Evolutionary conservation across 1,140 invertebrate genomes (phyloP).

Genomic region (Anoplolepis gracilipes): DNA sequence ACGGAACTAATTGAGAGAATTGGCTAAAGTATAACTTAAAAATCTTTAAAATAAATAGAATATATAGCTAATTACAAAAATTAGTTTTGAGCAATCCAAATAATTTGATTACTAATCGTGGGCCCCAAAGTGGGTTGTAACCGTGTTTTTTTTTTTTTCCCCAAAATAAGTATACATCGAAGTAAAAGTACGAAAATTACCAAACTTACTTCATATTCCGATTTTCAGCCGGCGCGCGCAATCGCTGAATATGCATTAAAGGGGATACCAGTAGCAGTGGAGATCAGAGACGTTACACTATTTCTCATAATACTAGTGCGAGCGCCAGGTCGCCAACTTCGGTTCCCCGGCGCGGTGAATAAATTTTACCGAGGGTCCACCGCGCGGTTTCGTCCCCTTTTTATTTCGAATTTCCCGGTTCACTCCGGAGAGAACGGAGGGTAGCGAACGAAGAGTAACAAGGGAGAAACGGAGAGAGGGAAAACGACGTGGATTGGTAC

Average conservation of each 20-base stretch:
- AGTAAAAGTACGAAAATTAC: slow-evolving; percentile 60
- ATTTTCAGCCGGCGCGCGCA: slow-evolving; percentile 26
- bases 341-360: slow-evolving; percentile 70
- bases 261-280: slow-evolving; percentile 42
- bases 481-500: slow-evolving; percentile 23
- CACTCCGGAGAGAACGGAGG: slow-evolving; percentile 39
- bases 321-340: slow-evolving; percentile 64
- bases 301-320: slow-evolving; percentile 60
- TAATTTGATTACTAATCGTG: too few relatives aligned
- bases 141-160: too few relatives aligned
- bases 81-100: too few relatives aligned
- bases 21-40: too few relatives aligned
- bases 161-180: slow-evolving; percentile 45
- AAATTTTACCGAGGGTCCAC: slow-evolving; percentile 70
- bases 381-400: slow-evolving; percentile 65
- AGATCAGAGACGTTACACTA: slow-evolving; percentile 57
- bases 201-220: slow-evolving; percentile 34
- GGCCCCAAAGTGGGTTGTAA: too few relatives aligned
- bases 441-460: background rate
- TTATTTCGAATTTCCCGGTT: slow-evolving; percentile 76
- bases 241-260: slow-evolving; percentile 67
- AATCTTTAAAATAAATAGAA: too few relatives aligned
- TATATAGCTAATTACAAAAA: too few relatives aligned
- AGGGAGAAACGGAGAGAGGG: background rate
- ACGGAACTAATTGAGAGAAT: too few relatives aligned